These are phyloP conservation scores for Anthoptus insignis DNA, from an alignment of 2,888 invertebrate species.

Conservation along the genomic window DNA sequence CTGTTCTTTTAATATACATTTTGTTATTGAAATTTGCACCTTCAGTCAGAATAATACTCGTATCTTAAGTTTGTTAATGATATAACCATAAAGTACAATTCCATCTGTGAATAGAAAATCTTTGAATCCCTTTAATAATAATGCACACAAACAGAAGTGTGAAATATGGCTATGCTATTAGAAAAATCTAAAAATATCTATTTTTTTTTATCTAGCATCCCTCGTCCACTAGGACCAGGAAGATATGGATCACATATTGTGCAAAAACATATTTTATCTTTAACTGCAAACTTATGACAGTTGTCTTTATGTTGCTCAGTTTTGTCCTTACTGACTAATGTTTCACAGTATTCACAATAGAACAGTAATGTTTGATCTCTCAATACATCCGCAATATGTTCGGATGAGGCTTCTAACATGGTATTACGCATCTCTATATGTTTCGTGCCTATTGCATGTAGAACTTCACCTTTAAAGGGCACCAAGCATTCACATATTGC, in stretches of 20 bases:
- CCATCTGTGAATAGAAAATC: no score
- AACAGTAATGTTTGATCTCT: not conserved
- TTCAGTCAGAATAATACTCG: no score
- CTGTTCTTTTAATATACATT: no score
- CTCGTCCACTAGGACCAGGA: no score
- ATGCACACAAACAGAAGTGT: no score
- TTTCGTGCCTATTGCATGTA: not conserved
- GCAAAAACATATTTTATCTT: constrained; percentile 24
- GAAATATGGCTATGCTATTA: no score
- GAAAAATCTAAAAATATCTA: no score
- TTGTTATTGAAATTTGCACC: no score
- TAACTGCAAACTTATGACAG: constrained; percentile 9
- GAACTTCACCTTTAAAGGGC: constrained; percentile 8
- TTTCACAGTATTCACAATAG: not conserved
- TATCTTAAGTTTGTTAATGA: no score
- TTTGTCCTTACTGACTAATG: not conserved
- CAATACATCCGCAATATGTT: constrained; percentile 2
- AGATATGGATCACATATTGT: constrained; percentile 14
- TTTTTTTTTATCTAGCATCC: no score
- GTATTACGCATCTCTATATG: not conserved
- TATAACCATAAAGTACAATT: no score
- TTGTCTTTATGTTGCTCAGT: not conserved
- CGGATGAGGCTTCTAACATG: not conserved
- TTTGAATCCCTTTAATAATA: no score
- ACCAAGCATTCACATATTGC: constrained; percentile 12